Evolutionary conservation across 2,113 vertebrate genomes (phyloP), one percentile per base, ranked within the genome.

Genomic region (Donacobius atricapilla): DNA sequence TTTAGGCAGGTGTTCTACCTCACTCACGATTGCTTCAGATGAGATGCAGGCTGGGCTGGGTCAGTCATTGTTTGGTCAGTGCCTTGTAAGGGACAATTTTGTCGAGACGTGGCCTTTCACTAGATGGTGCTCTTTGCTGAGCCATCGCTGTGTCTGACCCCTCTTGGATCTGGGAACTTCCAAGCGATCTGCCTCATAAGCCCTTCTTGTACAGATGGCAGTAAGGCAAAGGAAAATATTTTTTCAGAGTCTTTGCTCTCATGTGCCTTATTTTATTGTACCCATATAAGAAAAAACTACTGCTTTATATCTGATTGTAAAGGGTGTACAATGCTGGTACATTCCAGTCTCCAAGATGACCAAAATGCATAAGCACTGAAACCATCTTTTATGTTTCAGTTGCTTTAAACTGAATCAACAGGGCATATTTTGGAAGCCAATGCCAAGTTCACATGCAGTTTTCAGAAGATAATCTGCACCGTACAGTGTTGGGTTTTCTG

Each of bases 91-190:
- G 69, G 83, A 78, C 37, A 25, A 24, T 28, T 75, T 51, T 15
- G n/a, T 64, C 73, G 69, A 71, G 84, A 91, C 72, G 25, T 39
- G 73, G 53, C 57, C 53, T 83, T 95, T 91, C 95, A 96, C 96
- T 97, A 96, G 95, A 76, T 96, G 96, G 95, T 93, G 93, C 95
- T 97, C 95, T 96, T 96, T 90, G 87, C 96, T 93, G 95, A 82
- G 84, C 87, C 94, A 93, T 76, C 31, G 9, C 66, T 18, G 39
- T 12, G 53, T 7, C 72, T 64, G 60, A 54, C 60, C 77, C 39
- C 37, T 47, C 82, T 64, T 17, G 25, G 25, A 30, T 3, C 73
- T 58, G 48, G 58, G 80, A 53, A 27, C 48, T 68, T 81, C 51
- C 33, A 47, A 89, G 18, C 0, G 44, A 54, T 51, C 58, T 50